Base-by-base conservation (phyloP, 2,888 invertebrate species). In the Marasmarcha lunaedactyla region DNA sequence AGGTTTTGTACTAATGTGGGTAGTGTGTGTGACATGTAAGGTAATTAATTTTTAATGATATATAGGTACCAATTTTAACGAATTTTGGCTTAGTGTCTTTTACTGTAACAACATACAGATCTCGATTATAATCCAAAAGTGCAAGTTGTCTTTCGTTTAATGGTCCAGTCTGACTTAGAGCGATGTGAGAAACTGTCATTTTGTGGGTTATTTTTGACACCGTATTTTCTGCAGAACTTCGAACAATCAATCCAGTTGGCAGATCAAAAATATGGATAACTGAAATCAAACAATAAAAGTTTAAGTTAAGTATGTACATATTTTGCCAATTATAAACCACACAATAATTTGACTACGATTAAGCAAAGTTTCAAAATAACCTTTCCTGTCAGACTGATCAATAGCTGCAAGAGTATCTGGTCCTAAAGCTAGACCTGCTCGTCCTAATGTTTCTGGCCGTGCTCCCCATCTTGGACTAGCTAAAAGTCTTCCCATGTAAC, bases 401-500 rank as follows among this genome's bases (percentile, higher is more conserved):
- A 95, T 85, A 34, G 96, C 87, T 36, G 92, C 95, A 11, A 98
- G 76, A 1, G 93, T 89, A 66, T 99, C 98, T 33, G 92, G 88
- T 14, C 95, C 94, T 30, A 99, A 70, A 0, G 94, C 91, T 10
- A 97, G 86, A 6, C 90, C 90, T 30, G 89, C 88, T 43, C 87
- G 78, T 49, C 91, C 92, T 11, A 98, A 76, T 30, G 89, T 87
- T 56, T 97, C 97, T 1, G 93, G 89, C 43, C 93, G 88, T 70
- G 95, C 90, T 35, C 93, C 92, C 89, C 94, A 94, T 41, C 92
- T 89, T 0, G 97, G 95, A 50, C 92, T 90, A 7, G 94, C 90
- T 14, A 94, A 83, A 33, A 95, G 77, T 36, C 96, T 88, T 0
- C 98, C 98, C 65, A 97, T 96, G 59, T 97, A 99, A 43, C 92